Base-by-base conservation (phyloP, 2,113 vertebrate genomes). In the Vombatus ursinus region DNA sequence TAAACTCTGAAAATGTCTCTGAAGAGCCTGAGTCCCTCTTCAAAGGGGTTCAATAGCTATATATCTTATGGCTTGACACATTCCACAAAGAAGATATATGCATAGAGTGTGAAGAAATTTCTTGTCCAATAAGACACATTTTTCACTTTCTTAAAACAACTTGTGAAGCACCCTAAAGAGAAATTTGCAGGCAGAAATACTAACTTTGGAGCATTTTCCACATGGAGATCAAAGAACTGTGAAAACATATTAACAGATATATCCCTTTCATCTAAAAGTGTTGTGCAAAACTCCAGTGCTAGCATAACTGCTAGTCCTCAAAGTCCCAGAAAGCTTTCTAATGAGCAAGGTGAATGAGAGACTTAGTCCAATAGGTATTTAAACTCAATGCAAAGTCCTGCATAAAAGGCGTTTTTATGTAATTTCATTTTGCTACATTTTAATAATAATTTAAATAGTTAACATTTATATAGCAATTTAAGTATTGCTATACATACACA, bases 161-260 rank as follows among this genome's bases (percentile, higher is more conserved):
- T 68, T 96, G 11, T 68, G 8, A 96, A 95, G 57, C 24, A 96
- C 90, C 92, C 22, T 84, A 89, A 92, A 53, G 3, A 31, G 24
- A 51, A 95, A 96, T 91, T 94, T 95, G 0, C 0, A 93, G 31
- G 22, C 61, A 92, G 12, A 19, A n/a, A 57, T 91, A 94, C 93
- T 90, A 94, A 94, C 51, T 90, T 91, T 90, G 50, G 28, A 95
- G 12, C 49, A 26, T 50, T 19, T 92, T 93, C 25, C 50, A 68
- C 1, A 92, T 48, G 68, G 24, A 96, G 89, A 96, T 96, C 92
- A 97, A 95, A 95, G 52, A 94, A 10, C 92, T 96, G 28, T 90
- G 57, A 92, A 96, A 94, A 26, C 11, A 57, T 92, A 77, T n/a
- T 96, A 94, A 96, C 8, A 68, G 19, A 92, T 89, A 2, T 0